Conservation (phyloP, 2,113 vertebrate genomes). For the Dasypus novemcinctus region DNA sequence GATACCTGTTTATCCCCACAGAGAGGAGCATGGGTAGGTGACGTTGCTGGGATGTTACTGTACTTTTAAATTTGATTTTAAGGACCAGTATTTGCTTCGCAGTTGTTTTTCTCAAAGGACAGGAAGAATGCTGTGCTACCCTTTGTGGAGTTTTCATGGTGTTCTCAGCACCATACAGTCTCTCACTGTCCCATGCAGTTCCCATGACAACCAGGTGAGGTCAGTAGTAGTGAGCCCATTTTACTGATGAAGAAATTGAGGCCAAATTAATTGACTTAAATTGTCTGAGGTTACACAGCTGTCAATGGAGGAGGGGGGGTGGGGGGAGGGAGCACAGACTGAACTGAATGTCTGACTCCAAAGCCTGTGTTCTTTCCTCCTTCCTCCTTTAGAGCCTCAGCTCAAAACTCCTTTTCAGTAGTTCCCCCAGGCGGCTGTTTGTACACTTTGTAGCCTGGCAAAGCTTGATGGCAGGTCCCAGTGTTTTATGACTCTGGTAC, state of each 20-base stretch:
- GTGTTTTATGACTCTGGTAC: not conserved
- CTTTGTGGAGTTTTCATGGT: not conserved
- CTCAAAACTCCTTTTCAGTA: not conserved
- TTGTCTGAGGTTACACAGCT: not conserved
- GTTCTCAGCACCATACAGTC: fast-evolving
- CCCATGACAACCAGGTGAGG: not conserved
- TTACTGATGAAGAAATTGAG: not conserved
- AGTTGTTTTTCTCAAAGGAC: not conserved
- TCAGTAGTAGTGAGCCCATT: not conserved
- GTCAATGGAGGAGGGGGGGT: no score
- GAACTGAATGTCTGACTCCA: not conserved
- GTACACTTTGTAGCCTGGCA: not conserved
- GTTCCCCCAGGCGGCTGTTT: not conserved
- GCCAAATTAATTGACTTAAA: not conserved
- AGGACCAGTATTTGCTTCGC: not conserved
- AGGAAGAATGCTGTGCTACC: not conserved
- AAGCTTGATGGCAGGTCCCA: not conserved
- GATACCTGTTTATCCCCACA: constrained; percentile 95
- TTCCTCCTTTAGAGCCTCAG: not conserved
- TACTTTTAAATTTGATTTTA: not conserved
- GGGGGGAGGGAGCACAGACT: not conserved
- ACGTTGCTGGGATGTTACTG: not conserved
- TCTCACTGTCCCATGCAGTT: fast-evolving
- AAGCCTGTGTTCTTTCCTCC: not conserved
- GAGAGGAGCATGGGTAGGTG: constrained; percentile 95